Evolutionary conservation across 2,113 vertebrate species (phyloP).

Genomic region (Onychostruthus taczanowskii): DNA sequence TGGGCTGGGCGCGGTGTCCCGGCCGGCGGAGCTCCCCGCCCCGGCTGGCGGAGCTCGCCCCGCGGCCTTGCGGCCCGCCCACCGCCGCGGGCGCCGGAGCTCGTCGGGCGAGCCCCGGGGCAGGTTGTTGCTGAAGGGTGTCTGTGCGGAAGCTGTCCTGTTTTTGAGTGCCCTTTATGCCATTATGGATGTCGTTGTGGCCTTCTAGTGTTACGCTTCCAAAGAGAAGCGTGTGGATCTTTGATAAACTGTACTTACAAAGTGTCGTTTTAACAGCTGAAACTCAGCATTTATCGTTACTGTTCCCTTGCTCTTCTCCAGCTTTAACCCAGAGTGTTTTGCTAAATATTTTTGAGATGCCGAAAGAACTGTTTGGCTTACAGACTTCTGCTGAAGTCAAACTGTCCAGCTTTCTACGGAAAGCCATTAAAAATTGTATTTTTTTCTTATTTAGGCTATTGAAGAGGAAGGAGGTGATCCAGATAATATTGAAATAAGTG

Average conservation of each 20-base stretch:
- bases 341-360: not conserved
- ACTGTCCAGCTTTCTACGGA: not conserved
- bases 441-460: slow-evolving; percentile 82
- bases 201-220: not conserved
- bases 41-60: not conserved
- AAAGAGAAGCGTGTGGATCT: not conserved
- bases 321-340: not conserved
- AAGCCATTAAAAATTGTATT: not conserved
- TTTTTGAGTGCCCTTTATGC: not conserved
- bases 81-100: not conserved
- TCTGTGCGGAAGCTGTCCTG: no score
- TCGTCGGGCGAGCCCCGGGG: not conserved
- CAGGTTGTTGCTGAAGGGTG: not conserved
- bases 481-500: slow-evolving; percentile 86
- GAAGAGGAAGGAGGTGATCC: slow-evolving; percentile 95
- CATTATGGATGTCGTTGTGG: not conserved
- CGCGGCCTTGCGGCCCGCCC: not conserved
- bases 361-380: not conserved
- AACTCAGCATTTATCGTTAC: rapidly evolving
- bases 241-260: not conserved
- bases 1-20: not conserved
- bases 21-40: not conserved
- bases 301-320: rapidly evolving
- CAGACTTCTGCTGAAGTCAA: not conserved
- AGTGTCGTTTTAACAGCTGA: not conserved